Evolutionary conservation across 2,797 vertebrate genomes (phyloP).

Genomic region (Tarsius wallacei): DNA sequence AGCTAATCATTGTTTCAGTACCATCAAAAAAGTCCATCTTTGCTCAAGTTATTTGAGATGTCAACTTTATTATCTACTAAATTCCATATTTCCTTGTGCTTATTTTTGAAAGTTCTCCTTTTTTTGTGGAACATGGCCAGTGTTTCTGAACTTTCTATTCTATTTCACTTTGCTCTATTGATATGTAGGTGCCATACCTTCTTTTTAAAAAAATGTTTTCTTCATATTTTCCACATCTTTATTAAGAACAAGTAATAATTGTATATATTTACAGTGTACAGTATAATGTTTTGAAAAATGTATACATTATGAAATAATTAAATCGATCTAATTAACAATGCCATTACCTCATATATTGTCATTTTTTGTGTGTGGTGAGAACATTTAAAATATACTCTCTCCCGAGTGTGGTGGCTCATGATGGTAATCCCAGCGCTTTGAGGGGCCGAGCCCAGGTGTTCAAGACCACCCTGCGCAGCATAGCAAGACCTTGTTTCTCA

Average conservation of each 20-base stretch:
- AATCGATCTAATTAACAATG: not conserved
- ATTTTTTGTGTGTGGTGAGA: not conserved
- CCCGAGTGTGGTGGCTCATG: too few relatives aligned
- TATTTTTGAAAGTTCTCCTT: conserved; percentile 48
- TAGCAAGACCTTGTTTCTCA: too few relatives aligned
- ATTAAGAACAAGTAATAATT: not conserved
- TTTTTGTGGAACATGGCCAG: too few relatives aligned
- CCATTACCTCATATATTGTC: not conserved
- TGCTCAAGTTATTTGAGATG: not conserved
- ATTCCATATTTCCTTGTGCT: not conserved
- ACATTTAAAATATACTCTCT: not conserved
- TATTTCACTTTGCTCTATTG: not conserved
- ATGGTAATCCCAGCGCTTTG: too few relatives aligned
- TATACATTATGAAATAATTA: not conserved
- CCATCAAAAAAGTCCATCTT: not conserved
- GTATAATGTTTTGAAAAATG: not conserved
- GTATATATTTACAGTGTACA: not conserved
- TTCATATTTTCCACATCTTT: not conserved
- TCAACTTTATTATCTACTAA: not conserved
- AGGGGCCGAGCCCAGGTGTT: too few relatives aligned
- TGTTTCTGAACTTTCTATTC: conserved; percentile 5
- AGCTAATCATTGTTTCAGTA: not conserved
- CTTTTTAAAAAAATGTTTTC: not conserved
- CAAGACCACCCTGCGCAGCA: too few relatives aligned
- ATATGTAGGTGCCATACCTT: not conserved